Evolutionary conservation across 23 tunicate genomes (phyloP).

Genomic region (Corella eumyota): DNA sequence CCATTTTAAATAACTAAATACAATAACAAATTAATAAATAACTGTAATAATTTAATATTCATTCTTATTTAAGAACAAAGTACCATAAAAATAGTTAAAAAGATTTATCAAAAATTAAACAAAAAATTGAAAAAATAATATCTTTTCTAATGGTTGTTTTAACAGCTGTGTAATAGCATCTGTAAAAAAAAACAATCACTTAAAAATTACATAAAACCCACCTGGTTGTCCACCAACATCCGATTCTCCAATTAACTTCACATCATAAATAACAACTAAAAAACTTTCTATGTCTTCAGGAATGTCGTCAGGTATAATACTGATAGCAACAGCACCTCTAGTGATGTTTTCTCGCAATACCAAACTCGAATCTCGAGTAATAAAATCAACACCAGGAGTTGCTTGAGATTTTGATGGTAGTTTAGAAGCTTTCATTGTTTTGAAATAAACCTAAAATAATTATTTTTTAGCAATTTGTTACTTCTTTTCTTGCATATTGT

Average conservation of each 20-base stretch:
- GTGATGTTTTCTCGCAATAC: conserved; percentile 67
- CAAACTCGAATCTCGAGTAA: conserved; percentile 22
- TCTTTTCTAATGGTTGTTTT: too few relatives aligned
- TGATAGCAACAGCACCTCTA: conserved; percentile 52
- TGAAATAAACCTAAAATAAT: conserved; percentile 25
- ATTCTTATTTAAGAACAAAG: neutral
- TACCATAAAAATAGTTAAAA: neutral
- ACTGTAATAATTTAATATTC: neutral
- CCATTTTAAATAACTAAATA: too few relatives aligned
- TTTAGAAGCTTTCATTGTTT: conserved; percentile 24
- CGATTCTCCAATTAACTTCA: conserved; percentile 57
- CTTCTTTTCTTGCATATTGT: too few relatives aligned
- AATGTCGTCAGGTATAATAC: conserved; percentile 71
- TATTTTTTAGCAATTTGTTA: neutral
- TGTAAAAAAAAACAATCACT: too few relatives aligned
- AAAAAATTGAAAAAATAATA: too few relatives aligned
- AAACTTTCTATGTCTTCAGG: conserved; percentile 82
- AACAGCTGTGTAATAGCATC: too few relatives aligned
- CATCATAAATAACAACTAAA: conserved; percentile 48
- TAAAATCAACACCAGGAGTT: conserved; percentile 54
- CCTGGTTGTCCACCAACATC: conserved; percentile 39
- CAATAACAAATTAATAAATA: neutral
- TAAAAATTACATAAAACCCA: too few relatives aligned
- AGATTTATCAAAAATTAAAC: too few relatives aligned
- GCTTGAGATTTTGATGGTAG: conserved; percentile 55